These are phyloP conservation scores for Frankliniella intonsa DNA, from an alignment of 2,888 invertebrate species.

Conservation along the genomic window DNA sequence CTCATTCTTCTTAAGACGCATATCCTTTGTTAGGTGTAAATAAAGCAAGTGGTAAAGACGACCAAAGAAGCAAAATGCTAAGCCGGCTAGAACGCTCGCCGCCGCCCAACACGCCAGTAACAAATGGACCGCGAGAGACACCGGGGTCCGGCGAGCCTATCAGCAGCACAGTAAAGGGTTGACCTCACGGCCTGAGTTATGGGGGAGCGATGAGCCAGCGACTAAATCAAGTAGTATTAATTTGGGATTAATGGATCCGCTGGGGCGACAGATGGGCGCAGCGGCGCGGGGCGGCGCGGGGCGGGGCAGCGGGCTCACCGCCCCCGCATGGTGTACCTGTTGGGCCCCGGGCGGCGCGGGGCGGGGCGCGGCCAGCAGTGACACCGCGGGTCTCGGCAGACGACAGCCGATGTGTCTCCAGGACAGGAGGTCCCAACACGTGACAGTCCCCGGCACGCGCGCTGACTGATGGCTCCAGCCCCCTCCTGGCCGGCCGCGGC, in stretches of 20 bases:
- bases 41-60: no score
- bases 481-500: background rate
- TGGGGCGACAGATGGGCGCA: background rate
- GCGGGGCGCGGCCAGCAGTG: background rate
- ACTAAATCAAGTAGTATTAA: slow-evolving; percentile 5
- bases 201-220: background rate
- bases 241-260: slow-evolving; percentile 20
- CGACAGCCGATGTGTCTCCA: no score
- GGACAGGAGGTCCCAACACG: no score
- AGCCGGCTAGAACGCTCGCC: no score
- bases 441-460: background rate
- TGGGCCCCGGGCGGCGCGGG: background rate
- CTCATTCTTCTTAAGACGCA: no score
- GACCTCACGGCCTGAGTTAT: background rate
- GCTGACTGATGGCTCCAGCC: background rate
- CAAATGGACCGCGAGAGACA: no score
- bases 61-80: no score
- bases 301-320: background rate
- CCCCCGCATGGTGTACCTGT: background rate
- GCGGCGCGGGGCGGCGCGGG: background rate
- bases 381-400: background rate
- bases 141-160: no score
- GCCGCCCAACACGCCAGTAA: no score
- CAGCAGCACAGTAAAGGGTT: no score
- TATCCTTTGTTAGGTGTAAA: no score